Evolutionary conservation across 2,113 vertebrate genomes (phyloP).

Genomic region (Macrotus californicus): DNA sequence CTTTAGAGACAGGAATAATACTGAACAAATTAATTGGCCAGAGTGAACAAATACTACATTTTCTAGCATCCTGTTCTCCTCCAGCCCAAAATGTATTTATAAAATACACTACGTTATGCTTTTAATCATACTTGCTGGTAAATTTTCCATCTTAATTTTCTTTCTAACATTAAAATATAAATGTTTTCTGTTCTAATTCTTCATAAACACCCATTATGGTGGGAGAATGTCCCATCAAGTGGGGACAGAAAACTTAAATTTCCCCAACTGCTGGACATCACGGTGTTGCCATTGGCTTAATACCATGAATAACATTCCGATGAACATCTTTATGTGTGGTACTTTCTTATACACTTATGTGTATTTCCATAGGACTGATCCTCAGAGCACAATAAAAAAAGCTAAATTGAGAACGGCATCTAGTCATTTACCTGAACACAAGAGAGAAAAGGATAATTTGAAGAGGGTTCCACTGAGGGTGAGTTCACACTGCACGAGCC

Average conservation of each 20-base stretch:
- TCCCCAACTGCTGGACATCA: background rate
- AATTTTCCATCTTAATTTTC: background rate
- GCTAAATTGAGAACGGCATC: background rate
- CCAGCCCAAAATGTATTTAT: background rate
- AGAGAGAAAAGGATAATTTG: background rate
- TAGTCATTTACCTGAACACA: background rate
- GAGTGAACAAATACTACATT: background rate
- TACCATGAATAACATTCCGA: background rate
- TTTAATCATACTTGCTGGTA: background rate
- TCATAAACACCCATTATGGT: background rate
- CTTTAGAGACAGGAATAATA: conserved; percentile 22
- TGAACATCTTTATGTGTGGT: background rate
- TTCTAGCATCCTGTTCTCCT: background rate
- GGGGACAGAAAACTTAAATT: background rate
- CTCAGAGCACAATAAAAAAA: background rate
- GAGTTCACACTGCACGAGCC: background rate
- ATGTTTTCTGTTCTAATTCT: background rate
- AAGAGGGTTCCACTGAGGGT: background rate
- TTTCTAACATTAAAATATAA: conserved; percentile 9
- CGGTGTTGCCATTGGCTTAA: background rate
- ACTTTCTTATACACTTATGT: background rate
- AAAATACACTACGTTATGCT: background rate
- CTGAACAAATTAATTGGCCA: conserved; percentile 15
- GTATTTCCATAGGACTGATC: background rate
- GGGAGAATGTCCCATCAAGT: background rate